Percentiles rank a stretch among this genome's conserved stretches.
Conservation (phyloP, 2,113 vertebrate genomes). For the Reinhardtius hippoglossoides region DNA sequence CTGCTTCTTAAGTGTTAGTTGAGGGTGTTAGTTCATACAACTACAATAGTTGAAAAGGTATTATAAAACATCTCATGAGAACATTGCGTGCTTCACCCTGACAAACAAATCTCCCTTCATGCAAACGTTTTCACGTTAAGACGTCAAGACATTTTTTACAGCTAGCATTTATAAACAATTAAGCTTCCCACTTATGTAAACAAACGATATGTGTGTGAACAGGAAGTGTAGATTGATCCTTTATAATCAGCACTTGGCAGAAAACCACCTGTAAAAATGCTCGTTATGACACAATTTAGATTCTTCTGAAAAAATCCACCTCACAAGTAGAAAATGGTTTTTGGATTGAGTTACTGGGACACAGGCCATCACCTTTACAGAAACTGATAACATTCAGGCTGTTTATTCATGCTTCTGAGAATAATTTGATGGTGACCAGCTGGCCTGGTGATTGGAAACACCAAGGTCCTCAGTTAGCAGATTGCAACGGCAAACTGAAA, state of each 20-base stretch:
- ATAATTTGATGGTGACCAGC: constrained; percentile 16
- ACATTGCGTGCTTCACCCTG: constrained; percentile 61
- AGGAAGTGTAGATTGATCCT: background rate
- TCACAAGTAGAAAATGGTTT: constrained; percentile 21
- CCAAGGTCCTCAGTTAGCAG: background rate
- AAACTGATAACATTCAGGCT: background rate
- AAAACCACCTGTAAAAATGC: background rate
- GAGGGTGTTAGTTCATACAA: constrained; percentile 48
- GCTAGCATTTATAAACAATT: constrained; percentile 65
- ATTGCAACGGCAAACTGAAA: constrained; percentile 1
- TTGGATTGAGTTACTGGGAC: background rate
- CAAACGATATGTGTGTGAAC: constrained; percentile 8
- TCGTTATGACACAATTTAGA: constrained; percentile 21
- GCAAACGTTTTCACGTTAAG: constrained; percentile 56
- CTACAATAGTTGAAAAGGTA: constrained; percentile 60
- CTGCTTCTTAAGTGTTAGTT: constrained; percentile 55
- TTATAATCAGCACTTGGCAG: constrained; percentile 1
- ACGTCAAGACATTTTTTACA: constrained; percentile 54
- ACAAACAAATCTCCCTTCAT: constrained; percentile 66
- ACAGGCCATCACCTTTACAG: background rate
- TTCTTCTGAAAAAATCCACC: constrained; percentile 35
- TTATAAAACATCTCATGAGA: constrained; percentile 58
- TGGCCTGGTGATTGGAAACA: background rate
- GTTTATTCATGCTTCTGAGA: constrained; percentile 10
- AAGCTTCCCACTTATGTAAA: constrained; percentile 65